phyloP scores from a whole-genome alignment of 2,113 vertebrate genomes.

The Halcyon malimbica region DNA sequence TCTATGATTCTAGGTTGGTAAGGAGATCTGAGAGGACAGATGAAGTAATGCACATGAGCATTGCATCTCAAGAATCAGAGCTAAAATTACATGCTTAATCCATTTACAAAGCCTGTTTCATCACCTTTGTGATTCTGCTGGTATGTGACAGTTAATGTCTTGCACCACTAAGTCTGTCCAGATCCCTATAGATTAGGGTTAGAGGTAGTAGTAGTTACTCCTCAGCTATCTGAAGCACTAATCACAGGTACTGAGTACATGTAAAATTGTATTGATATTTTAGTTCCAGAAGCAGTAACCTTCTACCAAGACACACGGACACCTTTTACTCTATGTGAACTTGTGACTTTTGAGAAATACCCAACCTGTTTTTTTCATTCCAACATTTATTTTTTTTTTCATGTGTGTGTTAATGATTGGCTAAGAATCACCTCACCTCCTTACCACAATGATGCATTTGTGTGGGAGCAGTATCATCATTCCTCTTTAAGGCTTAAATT shows the following conservation, averaged over 20 bases:
- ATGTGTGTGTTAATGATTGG: background rate
- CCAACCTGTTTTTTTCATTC: background rate
- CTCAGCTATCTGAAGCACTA: background rate
- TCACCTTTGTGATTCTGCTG: background rate
- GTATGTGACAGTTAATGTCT: background rate
- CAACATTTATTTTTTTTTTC: background rate
- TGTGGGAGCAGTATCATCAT: background rate
- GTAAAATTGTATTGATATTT: background rate
- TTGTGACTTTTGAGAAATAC: background rate
- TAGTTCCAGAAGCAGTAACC: background rate
- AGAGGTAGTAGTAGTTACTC: background rate
- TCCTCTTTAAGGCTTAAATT: background rate
- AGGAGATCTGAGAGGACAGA: background rate
- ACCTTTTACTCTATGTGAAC: background rate
- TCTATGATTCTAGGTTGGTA: background rate
- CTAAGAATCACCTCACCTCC: background rate
- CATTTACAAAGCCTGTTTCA: background rate
- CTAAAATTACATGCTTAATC: background rate
- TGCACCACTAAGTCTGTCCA: background rate
- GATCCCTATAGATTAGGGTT: background rate
- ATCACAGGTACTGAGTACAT: background rate
- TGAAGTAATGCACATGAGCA: background rate
- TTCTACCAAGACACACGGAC: background rate
- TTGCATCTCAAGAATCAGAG: background rate
- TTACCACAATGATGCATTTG: background rate